Evolutionary conservation across 2,888 invertebrate species (phyloP).

Genomic region (Idaea dimidiata): DNA sequence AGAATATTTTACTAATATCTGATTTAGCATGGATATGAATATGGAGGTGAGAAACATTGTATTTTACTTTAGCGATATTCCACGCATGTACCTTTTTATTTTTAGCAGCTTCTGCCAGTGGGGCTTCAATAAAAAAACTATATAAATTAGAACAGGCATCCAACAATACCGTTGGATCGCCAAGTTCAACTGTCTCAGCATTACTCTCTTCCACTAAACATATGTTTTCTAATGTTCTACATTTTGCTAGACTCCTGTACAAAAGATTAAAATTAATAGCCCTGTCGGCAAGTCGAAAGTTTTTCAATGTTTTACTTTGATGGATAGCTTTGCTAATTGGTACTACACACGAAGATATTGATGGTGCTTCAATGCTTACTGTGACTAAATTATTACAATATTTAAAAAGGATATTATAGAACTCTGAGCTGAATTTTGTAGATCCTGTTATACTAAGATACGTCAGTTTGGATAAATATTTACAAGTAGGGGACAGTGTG

Average conservation of each 20-base stretch:
- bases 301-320: conserved; percentile 49
- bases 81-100: conserved; percentile 38
- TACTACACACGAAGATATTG: conserved; percentile 36
- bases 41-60: conserved; percentile 40
- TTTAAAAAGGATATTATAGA: conserved; percentile 58
- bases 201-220: conserved; percentile 44
- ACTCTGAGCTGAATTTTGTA: conserved; percentile 45
- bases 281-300: conserved; percentile 54
- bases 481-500: conserved; percentile 36
- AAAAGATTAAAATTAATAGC: conserved; percentile 49
- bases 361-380: conserved; percentile 45
- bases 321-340: conserved; percentile 45
- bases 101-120: conserved; percentile 33
- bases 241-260: conserved; percentile 51
- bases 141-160: conserved; percentile 54
- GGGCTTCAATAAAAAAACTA: conserved; percentile 46
- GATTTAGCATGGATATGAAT: conserved; percentile 33
- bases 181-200: conserved; percentile 34
- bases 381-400: conserved; percentile 53
- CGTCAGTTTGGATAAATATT: conserved; percentile 59
- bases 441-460: conserved; percentile 54
- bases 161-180: conserved; percentile 46
- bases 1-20: conserved; percentile 24
- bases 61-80: conserved; percentile 42
- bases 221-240: conserved; percentile 58